Percentiles rank a stretch among this genome's conserved stretches.
These are phyloP conservation scores for Sminthurinus aureus DNA, from an alignment of 2,888 invertebrate species.

Conservation along the genomic window DNA sequence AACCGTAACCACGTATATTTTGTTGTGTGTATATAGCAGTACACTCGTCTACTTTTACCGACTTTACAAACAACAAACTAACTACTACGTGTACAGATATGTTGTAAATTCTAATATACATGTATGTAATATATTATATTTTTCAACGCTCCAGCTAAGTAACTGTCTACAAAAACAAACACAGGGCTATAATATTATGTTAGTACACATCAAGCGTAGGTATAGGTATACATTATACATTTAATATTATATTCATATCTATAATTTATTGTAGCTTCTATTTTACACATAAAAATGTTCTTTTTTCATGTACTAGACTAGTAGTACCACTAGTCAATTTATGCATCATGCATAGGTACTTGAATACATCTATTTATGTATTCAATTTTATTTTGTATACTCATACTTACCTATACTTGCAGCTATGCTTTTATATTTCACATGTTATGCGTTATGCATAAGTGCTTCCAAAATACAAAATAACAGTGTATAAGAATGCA, in stretches of 20 bases:
- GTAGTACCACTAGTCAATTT: too few relatives aligned
- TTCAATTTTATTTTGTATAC: not conserved
- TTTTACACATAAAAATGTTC: slow-evolving; percentile 21
- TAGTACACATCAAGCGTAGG: not conserved
- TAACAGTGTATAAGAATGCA: not conserved
- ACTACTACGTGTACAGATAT: not conserved
- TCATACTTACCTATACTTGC: not conserved
- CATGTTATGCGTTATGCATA: not conserved
- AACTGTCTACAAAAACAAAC: slow-evolving; percentile 9
- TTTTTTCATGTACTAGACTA: not conserved
- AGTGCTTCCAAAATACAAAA: not conserved
- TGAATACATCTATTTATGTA: not conserved
- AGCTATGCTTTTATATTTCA: not conserved
- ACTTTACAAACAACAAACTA: slow-evolving; percentile 2
- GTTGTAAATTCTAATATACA: too few relatives aligned
- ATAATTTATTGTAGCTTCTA: slow-evolving; percentile 29
- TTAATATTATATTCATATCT: slow-evolving; percentile 28
- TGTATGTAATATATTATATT: too few relatives aligned
- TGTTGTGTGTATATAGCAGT: too few relatives aligned
- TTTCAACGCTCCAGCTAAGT: too few relatives aligned
- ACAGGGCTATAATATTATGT: not conserved
- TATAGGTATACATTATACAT: not conserved
- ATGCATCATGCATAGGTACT: not conserved
- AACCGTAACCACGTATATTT: not conserved
- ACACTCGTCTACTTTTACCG: not conserved